Conservation (phyloP, 2,113 vertebrate genomes). For the Pica pica region DNA sequence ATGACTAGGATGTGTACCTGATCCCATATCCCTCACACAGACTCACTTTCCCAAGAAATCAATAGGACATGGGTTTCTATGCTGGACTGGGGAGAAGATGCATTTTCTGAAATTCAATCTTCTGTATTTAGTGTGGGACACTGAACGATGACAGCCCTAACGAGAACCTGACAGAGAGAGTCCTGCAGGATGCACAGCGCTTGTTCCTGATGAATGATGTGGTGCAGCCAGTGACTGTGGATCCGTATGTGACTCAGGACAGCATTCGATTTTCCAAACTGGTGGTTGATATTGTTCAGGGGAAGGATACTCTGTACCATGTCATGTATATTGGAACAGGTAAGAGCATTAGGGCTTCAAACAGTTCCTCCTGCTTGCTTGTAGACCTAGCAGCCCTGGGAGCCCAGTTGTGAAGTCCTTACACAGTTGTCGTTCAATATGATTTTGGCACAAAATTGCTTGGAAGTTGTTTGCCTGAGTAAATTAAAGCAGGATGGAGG, state of each 20-base stretch:
- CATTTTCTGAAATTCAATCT: background rate
- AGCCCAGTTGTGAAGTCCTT: background rate
- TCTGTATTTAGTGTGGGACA: constrained; percentile 82
- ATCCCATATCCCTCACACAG: background rate
- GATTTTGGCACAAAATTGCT: background rate
- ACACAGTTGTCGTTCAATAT: background rate
- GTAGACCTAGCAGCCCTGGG: background rate
- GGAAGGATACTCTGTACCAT: constrained; percentile 92
- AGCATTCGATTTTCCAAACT: constrained; percentile 91
- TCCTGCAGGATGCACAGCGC: constrained; percentile 93
- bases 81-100: background rate
- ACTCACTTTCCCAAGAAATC: background rate
- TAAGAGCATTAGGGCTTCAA: constrained; percentile 49
- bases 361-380: background rate
- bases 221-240: constrained; percentile 90
- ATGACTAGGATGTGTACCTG: background rate
- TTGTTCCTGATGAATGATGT: constrained; percentile 97
- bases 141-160: constrained; percentile 87
- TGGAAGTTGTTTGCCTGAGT: background rate
- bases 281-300: constrained; percentile 96
- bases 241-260: constrained; percentile 92
- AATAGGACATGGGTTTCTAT: background rate
- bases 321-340: constrained; percentile 98
- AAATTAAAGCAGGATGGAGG: background rate
- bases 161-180: constrained; percentile 91